These are phyloP conservation scores for Saguinus midas DNA, from an alignment of 2,113 vertebrate genomes.

Conservation along the genomic window DNA sequence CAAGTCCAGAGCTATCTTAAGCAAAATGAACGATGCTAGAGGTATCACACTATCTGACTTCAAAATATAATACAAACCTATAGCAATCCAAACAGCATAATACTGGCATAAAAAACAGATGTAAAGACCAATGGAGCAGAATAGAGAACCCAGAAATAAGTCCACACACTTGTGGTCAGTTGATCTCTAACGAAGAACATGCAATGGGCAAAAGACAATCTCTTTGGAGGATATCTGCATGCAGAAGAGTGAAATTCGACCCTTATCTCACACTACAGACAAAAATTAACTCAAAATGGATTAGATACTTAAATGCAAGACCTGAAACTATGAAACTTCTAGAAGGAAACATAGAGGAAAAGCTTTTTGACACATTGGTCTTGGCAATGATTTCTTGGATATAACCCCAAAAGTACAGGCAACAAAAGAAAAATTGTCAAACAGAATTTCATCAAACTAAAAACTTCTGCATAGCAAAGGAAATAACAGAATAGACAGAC, in stretches of 20 bases:
- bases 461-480: not conserved
- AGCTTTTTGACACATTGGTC: not conserved
- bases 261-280: not conserved
- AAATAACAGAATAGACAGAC: not conserved
- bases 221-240: not conserved
- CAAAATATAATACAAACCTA: not conserved
- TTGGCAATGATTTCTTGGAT: not conserved
- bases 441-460: not conserved
- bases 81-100: not conserved
- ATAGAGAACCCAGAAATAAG: not conserved
- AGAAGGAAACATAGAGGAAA: not conserved
- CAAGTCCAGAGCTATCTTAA: not conserved
- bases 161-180: not conserved
- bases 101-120: not conserved
- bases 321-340: not conserved
- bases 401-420: not conserved
- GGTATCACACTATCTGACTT: not conserved
- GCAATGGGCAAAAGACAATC: not conserved
- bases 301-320: not conserved
- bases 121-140: not conserved
- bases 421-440: not conserved
- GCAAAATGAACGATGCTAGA: not conserved
- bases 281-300: not conserved
- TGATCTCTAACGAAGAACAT: not conserved
- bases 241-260: not conserved